phyloP scores from a whole-genome alignment of 2,888 invertebrate genomes.

The Adelphocoris suturalis region DNA sequence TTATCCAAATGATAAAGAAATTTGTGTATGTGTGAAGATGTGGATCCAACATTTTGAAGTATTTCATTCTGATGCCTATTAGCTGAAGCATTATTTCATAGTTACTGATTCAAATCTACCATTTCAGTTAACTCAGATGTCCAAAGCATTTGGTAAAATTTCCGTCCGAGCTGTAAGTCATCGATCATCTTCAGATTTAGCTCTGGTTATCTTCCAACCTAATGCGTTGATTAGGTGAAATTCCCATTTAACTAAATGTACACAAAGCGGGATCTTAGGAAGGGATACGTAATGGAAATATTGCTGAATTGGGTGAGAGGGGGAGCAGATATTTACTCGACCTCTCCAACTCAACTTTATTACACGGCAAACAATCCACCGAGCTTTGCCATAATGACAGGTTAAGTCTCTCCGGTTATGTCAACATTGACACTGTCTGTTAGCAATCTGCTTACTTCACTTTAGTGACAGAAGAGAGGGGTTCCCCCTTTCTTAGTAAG shows the following conservation, averaged over 20 bases:
- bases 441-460: conserved; percentile 73
- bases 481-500: conserved; percentile 18
- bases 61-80: too few relatives aligned
- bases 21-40: too few relatives aligned
- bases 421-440: conserved; percentile 73
- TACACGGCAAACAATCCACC: conserved; percentile 65
- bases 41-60: too few relatives aligned
- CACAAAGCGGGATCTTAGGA: background rate
- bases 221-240: background rate
- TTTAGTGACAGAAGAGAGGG: conserved; percentile 65
- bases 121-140: too few relatives aligned
- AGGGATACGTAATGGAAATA: conserved; percentile 49
- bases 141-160: too few relatives aligned
- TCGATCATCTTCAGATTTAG: too few relatives aligned
- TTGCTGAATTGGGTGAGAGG: conserved; percentile 40
- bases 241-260: background rate
- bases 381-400: conserved; percentile 64
- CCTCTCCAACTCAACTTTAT: conserved; percentile 57
- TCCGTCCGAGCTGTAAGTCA: too few relatives aligned
- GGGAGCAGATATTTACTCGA: conserved; percentile 29
- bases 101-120: too few relatives aligned
- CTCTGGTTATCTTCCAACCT: background rate
- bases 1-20: too few relatives aligned
- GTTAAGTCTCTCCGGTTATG: conserved; percentile 68
- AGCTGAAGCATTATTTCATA: too few relatives aligned